Conservation (phyloP, 1,140 invertebrate species). For the Drosophila willistoni region DNA sequence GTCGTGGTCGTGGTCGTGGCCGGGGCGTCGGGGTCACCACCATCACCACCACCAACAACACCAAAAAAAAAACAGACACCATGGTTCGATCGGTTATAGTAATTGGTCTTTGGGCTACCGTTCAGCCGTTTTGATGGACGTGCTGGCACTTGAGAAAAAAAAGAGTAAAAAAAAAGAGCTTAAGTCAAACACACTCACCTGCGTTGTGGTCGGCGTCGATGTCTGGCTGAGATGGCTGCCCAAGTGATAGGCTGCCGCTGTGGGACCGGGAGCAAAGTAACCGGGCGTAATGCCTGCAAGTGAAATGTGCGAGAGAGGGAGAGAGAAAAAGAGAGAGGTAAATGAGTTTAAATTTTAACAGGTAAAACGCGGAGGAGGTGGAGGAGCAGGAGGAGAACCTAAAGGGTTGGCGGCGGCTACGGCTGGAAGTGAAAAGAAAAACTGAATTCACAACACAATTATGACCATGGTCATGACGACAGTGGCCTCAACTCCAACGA, state of each 20-base stretch:
- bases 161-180: conserved; percentile 12
- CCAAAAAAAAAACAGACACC: conserved; percentile 8
- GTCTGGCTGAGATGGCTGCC: conserved; percentile 83
- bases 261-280: conserved; percentile 82
- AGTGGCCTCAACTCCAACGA: neutral
- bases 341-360: conserved; percentile 23
- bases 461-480: conserved; percentile 23
- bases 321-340: conserved; percentile 34
- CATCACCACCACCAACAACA: conserved; percentile 11
- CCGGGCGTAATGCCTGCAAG: conserved; percentile 82
- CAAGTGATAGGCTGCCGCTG: conserved; percentile 82
- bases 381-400: neutral
- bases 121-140: conserved; percentile 47
- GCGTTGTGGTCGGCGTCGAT: conserved; percentile 79
- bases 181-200: conserved; percentile 70
- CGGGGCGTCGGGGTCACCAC: conserved; percentile 31
- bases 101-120: conserved; percentile 74
- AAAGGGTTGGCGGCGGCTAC: no score
- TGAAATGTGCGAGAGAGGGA: conserved; percentile 42
- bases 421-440: conserved; percentile 17
- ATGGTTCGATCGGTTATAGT: conserved; percentile 34
- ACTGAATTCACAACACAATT: conserved; percentile 56
- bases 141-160: conserved; percentile 34
- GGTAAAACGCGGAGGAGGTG: neutral
- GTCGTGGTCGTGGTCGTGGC: neutral